Conservation (phyloP, 2,888 invertebrate species). For the Agrochola lota region DNA sequence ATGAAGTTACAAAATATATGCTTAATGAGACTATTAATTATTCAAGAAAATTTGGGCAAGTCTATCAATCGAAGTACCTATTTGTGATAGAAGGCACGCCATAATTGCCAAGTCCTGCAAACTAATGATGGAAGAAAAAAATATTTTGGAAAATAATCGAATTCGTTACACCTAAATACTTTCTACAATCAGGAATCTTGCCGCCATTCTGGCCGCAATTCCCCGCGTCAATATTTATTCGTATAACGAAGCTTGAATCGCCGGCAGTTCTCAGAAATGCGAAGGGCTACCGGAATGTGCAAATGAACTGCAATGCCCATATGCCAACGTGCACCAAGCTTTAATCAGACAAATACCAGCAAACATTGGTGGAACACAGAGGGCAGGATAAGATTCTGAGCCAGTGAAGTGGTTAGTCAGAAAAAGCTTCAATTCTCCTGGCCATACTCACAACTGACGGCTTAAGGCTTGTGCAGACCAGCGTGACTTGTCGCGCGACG, state of each 20-base stretch:
- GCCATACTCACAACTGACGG: not conserved
- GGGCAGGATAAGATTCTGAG: not conserved
- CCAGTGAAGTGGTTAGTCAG: not conserved
- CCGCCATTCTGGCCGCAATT: constrained; percentile 16
- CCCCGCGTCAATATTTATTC: constrained; percentile 36
- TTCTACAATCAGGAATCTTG: constrained; percentile 4
- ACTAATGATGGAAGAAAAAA: not conserved
- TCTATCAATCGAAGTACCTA: not conserved
- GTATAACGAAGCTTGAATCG: constrained; percentile 41
- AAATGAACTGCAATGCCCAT: constrained; percentile 43
- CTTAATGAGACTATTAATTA: not conserved
- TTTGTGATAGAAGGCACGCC: not conserved
- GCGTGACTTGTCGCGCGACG: too few relatives aligned
- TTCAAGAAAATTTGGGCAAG: not conserved
- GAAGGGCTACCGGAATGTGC: constrained; percentile 49
- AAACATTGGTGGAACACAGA: constrained; percentile 25
- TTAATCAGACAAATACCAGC: constrained; percentile 34
- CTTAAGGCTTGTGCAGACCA: too few relatives aligned
- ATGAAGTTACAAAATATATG: constrained; percentile 8
- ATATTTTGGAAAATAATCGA: not conserved
- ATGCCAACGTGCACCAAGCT: constrained; percentile 19
- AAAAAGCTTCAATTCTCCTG: not conserved
- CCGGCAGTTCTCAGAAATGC: constrained; percentile 42
- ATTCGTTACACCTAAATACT: not conserved
- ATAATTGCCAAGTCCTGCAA: not conserved